Conservation (phyloP, 2,113 vertebrate genomes). For the Lichenostomus cassidix region DNA sequence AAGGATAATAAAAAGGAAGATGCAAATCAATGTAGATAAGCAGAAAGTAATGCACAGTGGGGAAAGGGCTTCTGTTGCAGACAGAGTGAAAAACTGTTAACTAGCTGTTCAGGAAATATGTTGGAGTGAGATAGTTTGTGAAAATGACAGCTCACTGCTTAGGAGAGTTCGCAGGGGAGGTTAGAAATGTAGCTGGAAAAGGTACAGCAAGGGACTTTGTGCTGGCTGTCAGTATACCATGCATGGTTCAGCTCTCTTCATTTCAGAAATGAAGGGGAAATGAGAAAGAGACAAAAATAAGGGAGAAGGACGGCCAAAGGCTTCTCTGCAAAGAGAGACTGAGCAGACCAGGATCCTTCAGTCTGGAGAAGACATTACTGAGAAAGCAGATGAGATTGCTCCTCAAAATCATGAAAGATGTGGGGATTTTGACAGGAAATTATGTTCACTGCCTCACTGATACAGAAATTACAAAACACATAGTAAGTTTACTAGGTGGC, state of each 20-base stretch:
- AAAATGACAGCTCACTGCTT: neutral
- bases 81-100: neutral
- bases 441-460: neutral
- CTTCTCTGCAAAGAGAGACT: neutral
- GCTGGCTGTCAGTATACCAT: neutral
- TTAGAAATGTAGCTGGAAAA: neutral
- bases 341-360: neutral
- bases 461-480: neutral
- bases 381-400: neutral
- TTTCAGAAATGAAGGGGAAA: neutral
- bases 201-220: neutral
- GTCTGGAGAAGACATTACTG: neutral
- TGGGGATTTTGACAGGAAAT: neutral
- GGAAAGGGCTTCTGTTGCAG: neutral
- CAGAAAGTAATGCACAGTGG: neutral
- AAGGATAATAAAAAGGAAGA: neutral
- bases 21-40: neutral
- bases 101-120: neutral
- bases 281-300: neutral
- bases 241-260: neutral
- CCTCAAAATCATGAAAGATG: neutral
- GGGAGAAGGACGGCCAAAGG: neutral
- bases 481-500: neutral
- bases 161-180: neutral
- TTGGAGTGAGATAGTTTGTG: neutral